Evolutionary conservation across 2,888 invertebrate species (phyloP).

Genomic region (Drosophila aldrichi): DNA sequence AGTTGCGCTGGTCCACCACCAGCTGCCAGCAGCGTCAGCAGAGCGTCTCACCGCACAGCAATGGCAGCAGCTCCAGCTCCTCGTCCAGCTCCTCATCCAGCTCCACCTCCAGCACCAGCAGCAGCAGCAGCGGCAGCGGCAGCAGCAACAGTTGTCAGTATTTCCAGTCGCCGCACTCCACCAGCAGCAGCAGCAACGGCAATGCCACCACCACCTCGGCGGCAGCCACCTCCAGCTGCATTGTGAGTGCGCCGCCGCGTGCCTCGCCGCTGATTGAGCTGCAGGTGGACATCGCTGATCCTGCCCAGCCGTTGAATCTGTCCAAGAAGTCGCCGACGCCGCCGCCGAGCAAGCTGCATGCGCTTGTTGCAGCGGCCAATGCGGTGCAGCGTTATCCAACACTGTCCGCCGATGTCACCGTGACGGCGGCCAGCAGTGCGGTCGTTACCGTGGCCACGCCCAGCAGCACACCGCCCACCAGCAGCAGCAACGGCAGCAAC

Average conservation of each 20-base stretch:
- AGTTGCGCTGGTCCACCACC: slow-evolving; percentile 86
- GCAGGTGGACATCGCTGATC: slow-evolving; percentile 93
- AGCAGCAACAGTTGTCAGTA: slow-evolving; percentile 82
- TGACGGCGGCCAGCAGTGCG: slow-evolving; percentile 80
- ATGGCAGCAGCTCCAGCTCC: slow-evolving; percentile 77
- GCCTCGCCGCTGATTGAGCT: slow-evolving; percentile 88
- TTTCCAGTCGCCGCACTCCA: slow-evolving; percentile 85
- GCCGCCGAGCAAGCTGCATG: slow-evolving; percentile 87
- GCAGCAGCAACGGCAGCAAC: slow-evolving; percentile 49
- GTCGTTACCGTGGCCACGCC: slow-evolving; percentile 50
- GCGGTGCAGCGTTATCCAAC: slow-evolving; percentile 83
- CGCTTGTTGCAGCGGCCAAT: slow-evolving; percentile 82
- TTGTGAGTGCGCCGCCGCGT: slow-evolving; percentile 85
- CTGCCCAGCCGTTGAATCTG: slow-evolving; percentile 94
- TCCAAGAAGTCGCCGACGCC: slow-evolving; percentile 94
- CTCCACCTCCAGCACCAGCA: slow-evolving; percentile 43
- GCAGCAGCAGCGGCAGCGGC: slow-evolving; percentile 35
- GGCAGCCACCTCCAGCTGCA: slow-evolving; percentile 84
- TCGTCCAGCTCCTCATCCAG: slow-evolving; percentile 83
- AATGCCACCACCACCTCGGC: slow-evolving; percentile 64
- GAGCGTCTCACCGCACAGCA: slow-evolving; percentile 84
- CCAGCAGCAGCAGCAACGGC: slow-evolving; percentile 48
- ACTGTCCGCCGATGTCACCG: slow-evolving; percentile 84
- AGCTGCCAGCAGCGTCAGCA: slow-evolving; percentile 86
- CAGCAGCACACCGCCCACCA: slow-evolving; percentile 60